Conservation (phyloP, 2,113 vertebrate genomes). For the Oreochromis spilurus region DNA sequence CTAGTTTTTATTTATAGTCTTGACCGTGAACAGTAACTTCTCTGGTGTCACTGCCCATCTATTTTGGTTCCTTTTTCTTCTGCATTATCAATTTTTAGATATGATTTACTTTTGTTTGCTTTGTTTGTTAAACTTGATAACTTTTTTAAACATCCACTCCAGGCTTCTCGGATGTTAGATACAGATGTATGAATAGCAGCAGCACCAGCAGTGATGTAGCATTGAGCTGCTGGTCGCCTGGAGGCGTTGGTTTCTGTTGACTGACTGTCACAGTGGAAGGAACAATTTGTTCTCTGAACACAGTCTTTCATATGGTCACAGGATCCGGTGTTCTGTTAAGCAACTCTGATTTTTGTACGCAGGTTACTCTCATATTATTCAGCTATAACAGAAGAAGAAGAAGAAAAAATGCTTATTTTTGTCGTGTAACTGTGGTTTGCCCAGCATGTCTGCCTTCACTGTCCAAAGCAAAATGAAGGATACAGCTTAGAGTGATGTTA, state of each 20-base stretch:
- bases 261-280: neutral
- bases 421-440: neutral
- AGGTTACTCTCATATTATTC: neutral
- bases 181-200: neutral
- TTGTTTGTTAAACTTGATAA: too few species aligned
- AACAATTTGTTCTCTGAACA: conserved; percentile 5
- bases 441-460: neutral
- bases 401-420: neutral
- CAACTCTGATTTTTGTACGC: neutral
- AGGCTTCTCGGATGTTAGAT: neutral
- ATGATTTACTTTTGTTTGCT: neutral
- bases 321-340: neutral
- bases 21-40: neutral
- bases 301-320: neutral
- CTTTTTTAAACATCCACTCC: neutral
- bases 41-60: too few species aligned
- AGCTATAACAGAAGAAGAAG: neutral
- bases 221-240: neutral
- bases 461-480: neutral
- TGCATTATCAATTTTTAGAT: neutral
- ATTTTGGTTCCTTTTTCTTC: neutral
- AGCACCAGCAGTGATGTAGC: neutral
- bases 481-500: neutral
- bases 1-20: neutral
- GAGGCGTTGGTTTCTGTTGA: neutral